Base-by-base conservation (phyloP, 2,113 vertebrate species). In the Phocoena phocoena region DNA sequence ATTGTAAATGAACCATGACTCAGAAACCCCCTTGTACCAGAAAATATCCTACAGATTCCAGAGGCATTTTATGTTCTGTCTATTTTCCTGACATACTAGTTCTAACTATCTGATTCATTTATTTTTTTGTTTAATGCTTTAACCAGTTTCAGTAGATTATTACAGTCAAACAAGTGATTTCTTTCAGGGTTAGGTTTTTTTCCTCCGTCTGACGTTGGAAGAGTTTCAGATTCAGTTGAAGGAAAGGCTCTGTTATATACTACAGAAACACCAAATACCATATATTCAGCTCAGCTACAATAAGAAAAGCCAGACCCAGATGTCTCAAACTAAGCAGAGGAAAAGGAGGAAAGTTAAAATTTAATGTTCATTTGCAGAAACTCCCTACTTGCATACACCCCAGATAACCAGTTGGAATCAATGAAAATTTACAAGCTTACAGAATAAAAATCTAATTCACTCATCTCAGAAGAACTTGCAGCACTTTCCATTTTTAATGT, bases 71-170 rank as follows among this genome's bases (percentile, higher is more conserved):
- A 98, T 94, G 97, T 97, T 96, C 62, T 92, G 96, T 98, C 98
- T 98, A 95, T 98, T 99, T 98, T 97, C 98, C 97, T 98, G 98
- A 96, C 98, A 97, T 95, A 96, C 98, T 97, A 94, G 89, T 97
- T 98, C 98, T 98, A 98, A 98, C 98, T 96, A 98, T 97, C 98
- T 98, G 98, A 99, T 98, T 98, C 98, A 99, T 99, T 98, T 97
- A 92, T 98, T 98, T 98, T 98, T 98, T 97, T 97, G 94, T 98
- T 98, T 98, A 98, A 99, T 98, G 98, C 76, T 98, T 98, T 98
- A 98, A 98, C 98, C 97, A 97, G 96, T 98, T 99, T 99, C 98
- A 98, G 85, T 80, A 97, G 97, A 97, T 98, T 98, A 96, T 97
- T 98, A 95, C 67, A 97, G 96, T 97, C 96, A 97, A 98, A 97